phyloP scores from a whole-genome alignment of 2,113 vertebrate genomes.

The Rhinogobius similis region DNA sequence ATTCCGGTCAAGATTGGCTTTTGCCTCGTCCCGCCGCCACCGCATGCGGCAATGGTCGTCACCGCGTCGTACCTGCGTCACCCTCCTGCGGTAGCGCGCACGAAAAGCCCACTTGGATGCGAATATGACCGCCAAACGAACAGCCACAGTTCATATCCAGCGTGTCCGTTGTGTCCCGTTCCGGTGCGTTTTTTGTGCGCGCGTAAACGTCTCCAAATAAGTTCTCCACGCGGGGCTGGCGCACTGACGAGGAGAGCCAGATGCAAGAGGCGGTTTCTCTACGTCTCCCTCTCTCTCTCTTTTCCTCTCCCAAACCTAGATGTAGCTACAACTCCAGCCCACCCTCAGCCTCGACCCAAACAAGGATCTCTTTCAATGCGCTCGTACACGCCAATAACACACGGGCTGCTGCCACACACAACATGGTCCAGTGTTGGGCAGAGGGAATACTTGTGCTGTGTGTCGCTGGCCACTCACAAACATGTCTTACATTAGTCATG shows the following conservation, averaged over 20 bases:
- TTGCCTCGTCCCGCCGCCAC: slow-evolving; percentile 36
- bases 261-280: slow-evolving; percentile 61
- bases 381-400: slow-evolving; percentile 50
- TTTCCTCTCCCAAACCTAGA: slow-evolving; percentile 25
- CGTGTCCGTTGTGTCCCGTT: neutral
- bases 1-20: slow-evolving; percentile 30
- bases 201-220: slow-evolving; percentile 42
- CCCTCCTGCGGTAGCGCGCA: slow-evolving; percentile 55
- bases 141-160: neutral
- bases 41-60: slow-evolving; percentile 71
- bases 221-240: slow-evolving; percentile 44
- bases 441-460: slow-evolving; percentile 22
- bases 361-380: slow-evolving; percentile 66
- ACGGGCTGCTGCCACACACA: slow-evolving; percentile 17
- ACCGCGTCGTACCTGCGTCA: slow-evolving; percentile 76
- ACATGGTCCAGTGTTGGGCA: slow-evolving; percentile 13
- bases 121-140: neutral
- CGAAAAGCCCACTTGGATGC: slow-evolving; percentile 16
- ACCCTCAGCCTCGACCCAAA: slow-evolving; percentile 60
- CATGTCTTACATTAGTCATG: slow-evolving; percentile 14
- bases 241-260: slow-evolving; percentile 61
- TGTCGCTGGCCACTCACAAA: slow-evolving; percentile 24
- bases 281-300: slow-evolving; percentile 25
- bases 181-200: slow-evolving; percentile 14
- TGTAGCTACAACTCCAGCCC: slow-evolving; percentile 36